A percentile compares a stretch with the other conserved stretches of the same genome.
phyloP scores from a whole-genome alignment of 2,113 vertebrate genomes.

The Psephotus haematonotus region DNA sequence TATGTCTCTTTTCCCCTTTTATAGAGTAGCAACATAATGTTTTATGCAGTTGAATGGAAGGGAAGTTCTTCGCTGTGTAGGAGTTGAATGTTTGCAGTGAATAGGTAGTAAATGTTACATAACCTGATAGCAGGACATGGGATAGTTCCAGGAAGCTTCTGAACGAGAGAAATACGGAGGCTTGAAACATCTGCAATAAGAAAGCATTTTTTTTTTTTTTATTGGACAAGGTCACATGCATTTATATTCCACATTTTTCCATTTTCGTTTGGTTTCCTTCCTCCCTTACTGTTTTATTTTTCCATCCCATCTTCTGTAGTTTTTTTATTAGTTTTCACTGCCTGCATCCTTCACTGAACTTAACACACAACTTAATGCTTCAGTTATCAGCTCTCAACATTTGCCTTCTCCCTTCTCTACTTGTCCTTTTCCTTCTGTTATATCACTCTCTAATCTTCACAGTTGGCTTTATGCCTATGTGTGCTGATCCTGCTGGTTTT shows the following conservation, averaged over 20 bases:
- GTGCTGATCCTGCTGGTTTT: not conserved
- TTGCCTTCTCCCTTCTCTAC: not conserved
- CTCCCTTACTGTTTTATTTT: not conserved
- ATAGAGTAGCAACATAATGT: not conserved
- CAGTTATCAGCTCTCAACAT: not conserved
- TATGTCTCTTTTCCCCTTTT: not conserved
- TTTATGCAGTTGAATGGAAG: not conserved
- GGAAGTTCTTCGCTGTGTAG: not conserved
- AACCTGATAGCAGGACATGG: not conserved
- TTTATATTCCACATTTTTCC: not conserved
- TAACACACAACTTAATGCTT: not conserved
- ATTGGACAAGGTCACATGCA: rapidly evolving
- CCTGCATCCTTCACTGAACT: not conserved
- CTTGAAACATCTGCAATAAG: not conserved
- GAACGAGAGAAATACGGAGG: not conserved
- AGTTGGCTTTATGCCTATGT: not conserved
- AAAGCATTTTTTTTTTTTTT: not conserved
- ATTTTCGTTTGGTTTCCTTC: not conserved
- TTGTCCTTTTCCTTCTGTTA: not conserved
- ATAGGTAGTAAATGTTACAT: not conserved
- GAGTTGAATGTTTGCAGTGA: not conserved
- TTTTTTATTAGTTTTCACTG: not conserved
- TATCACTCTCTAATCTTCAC: not conserved
- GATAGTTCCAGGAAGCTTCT: not conserved
- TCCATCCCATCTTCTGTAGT: not conserved